A percentile compares a stretch with the other conserved stretches of the same genome.
Evolutionary conservation across 2,888 invertebrate species (phyloP).

Genomic region (Trissolcus brochymenae): DNA sequence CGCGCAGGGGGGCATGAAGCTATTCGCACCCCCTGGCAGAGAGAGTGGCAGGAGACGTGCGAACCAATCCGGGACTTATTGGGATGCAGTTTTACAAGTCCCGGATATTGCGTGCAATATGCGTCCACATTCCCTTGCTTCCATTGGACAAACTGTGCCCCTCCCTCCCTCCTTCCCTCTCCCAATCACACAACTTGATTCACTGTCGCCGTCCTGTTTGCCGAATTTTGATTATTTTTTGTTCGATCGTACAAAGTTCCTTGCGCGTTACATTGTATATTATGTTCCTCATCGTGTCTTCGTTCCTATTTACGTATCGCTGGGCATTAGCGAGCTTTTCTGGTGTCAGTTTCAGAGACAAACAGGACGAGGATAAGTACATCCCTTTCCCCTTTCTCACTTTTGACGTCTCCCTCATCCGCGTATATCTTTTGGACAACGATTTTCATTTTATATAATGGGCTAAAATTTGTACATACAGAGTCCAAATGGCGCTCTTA

Average conservation of each 20-base stretch:
- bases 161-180: background rate
- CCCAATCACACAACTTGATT: background rate
- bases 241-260: conserved; percentile 68
- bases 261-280: conserved; percentile 66
- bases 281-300: conserved; percentile 71
- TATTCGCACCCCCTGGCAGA: conserved; percentile 13
- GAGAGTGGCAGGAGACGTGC: conserved; percentile 51
- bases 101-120: conserved; percentile 49
- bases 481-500: conserved; percentile 39
- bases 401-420: background rate
- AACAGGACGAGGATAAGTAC: conserved; percentile 45
- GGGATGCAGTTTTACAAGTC: conserved; percentile 9
- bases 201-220: conserved; percentile 52
- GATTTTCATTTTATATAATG: background rate
- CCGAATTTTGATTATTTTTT: conserved; percentile 32
- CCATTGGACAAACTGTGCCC: background rate
- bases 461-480: conserved; percentile 34
- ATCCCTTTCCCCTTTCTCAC: conserved; percentile 1
- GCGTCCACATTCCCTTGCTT: conserved; percentile 15
- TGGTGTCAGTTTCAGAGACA: conserved; percentile 42
- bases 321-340: conserved; percentile 55
- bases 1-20: conserved; percentile 14
- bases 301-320: conserved; percentile 72
- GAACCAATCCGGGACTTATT: conserved; percentile 28
- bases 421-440: background rate